Conservation (phyloP, 2,113 vertebrate genomes). For the Ursus arctos region DNA sequence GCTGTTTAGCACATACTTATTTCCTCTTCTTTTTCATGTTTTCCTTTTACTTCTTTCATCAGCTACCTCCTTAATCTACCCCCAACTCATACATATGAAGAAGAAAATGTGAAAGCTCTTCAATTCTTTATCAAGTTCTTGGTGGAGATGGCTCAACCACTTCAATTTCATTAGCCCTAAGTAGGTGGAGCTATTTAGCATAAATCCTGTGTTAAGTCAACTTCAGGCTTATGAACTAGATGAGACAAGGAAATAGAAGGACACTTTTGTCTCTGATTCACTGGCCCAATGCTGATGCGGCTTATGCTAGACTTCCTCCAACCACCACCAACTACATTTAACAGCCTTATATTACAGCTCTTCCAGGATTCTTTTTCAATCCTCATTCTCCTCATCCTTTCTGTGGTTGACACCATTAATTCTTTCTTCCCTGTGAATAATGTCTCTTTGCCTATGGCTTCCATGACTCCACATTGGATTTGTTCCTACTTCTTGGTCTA, state of each 20-base stretch:
- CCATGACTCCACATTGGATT: neutral
- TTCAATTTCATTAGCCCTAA: constrained; percentile 14
- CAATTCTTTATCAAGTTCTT: constrained; percentile 49
- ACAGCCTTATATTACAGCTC: neutral
- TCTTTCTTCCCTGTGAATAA: neutral
- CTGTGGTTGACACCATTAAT: neutral
- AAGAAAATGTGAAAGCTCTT: constrained; percentile 40
- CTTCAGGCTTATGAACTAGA: neutral
- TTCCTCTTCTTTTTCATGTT: neutral
- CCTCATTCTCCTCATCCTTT: neutral
- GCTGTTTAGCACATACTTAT: neutral
- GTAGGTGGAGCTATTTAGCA: constrained; percentile 44
- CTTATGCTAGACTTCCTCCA: constrained; percentile 17
- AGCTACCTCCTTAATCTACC: constrained; percentile 20
- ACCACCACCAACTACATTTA: neutral
- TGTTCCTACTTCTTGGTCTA: neutral
- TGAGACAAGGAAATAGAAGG: neutral
- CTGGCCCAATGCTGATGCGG: neutral
- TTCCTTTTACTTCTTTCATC: neutral
- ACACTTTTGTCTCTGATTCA: constrained; percentile 50
- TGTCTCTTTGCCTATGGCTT: neutral
- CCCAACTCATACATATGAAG: neutral
- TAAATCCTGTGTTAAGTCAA: constrained; percentile 33
- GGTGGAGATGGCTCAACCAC: neutral
- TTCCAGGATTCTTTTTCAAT: neutral